These are phyloP conservation scores for Rhagoletis zephyria DNA, from an alignment of 1,140 invertebrate genomes.

Conservation along the genomic window DNA sequence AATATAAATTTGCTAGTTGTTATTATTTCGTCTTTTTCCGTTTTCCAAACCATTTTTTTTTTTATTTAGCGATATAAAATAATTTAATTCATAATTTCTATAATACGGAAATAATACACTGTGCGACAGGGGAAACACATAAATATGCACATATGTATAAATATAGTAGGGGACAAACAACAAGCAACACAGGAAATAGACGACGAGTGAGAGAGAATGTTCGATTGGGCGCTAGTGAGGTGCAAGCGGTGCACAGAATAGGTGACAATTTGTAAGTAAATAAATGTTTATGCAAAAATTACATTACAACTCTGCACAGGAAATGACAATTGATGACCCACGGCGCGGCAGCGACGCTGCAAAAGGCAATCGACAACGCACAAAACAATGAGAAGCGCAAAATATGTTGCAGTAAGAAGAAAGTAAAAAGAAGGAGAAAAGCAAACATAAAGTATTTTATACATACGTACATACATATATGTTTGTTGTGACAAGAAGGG, in stretches of 20 bases:
- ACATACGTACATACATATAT: not conserved
- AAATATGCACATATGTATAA: not conserved
- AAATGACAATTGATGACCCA: constrained; percentile 48
- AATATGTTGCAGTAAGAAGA: not conserved
- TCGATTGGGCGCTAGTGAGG: not conserved
- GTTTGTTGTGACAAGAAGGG: too few species aligned
- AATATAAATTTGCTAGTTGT: too few species aligned
- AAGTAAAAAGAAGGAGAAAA: not conserved
- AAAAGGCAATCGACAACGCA: not conserved
- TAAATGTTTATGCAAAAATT: constrained; percentile 45
- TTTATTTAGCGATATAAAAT: too few species aligned
- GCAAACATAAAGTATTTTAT: not conserved
- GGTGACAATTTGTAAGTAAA: constrained; percentile 41
- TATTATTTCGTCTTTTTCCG: too few species aligned
- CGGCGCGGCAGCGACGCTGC: not conserved
- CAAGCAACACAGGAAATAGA: constrained; percentile 14
- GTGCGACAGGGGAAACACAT: not conserved
- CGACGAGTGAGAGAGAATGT: not conserved
- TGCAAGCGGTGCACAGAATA: not conserved
- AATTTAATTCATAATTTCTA: too few species aligned
- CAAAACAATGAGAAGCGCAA: not conserved
- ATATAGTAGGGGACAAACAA: not conserved
- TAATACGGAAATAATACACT: too few species aligned
- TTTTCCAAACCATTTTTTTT: too few species aligned
- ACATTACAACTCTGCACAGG: constrained; percentile 23